Evolutionary conservation across 2,888 invertebrate genomes (phyloP).

Genomic region (Conomelus anceps): DNA sequence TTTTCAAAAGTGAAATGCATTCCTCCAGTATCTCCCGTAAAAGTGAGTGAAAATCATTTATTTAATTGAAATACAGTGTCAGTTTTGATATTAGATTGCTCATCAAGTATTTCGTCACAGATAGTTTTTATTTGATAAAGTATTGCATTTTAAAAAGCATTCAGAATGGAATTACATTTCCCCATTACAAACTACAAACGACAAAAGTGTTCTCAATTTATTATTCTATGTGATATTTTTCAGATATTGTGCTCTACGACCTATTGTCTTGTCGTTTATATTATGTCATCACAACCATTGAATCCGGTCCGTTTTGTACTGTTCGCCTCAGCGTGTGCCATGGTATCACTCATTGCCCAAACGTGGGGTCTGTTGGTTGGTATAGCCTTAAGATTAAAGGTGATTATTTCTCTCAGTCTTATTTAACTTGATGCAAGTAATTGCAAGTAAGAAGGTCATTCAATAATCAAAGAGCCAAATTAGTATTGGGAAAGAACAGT

Average conservation of each 20-base stretch:
- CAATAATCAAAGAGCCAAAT: too few relatives aligned
- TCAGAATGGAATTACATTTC: too few relatives aligned
- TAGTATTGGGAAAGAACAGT: too few relatives aligned
- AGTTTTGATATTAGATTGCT: too few relatives aligned
- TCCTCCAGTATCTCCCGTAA: too few relatives aligned
- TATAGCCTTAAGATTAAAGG: slow-evolving; percentile 70
- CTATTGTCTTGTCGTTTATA: slow-evolving; percentile 73
- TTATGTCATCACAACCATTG: slow-evolving; percentile 79
- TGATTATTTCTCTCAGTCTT: slow-evolving; percentile 40
- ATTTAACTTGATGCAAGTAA: background rate
- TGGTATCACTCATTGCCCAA: slow-evolving; percentile 78
- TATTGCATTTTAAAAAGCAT: too few relatives aligned
- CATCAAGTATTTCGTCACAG: too few relatives aligned
- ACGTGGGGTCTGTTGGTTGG: slow-evolving; percentile 81
- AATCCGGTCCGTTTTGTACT: slow-evolving; percentile 63
- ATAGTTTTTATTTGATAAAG: too few relatives aligned
- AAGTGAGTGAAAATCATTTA: too few relatives aligned
- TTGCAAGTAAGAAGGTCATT: background rate
- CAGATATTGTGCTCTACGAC: slow-evolving; percentile 63
- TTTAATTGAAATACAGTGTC: too few relatives aligned
- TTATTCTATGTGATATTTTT: slow-evolving; percentile 32
- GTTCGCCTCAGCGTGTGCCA: slow-evolving; percentile 63
- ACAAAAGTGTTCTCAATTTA: background rate
- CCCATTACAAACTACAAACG: background rate
- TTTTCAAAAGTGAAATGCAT: too few relatives aligned